Base-by-base conservation (phyloP, 2,113 vertebrate genomes). In the Monopterus albus region DNA sequence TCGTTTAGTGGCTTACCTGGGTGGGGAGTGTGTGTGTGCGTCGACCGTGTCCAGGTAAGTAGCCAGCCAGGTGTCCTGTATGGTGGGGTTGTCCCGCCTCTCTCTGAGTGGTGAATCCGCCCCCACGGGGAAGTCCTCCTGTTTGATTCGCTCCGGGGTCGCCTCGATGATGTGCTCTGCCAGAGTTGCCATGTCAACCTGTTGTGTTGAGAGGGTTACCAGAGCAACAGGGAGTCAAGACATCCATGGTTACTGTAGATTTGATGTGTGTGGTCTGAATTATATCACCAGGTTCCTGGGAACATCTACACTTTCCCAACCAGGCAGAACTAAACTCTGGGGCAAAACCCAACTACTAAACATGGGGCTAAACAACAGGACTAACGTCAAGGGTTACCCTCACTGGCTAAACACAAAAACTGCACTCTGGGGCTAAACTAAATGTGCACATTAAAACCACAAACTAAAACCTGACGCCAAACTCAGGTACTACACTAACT, bases 91-190 rank as follows among this genome's bases (percentile, higher is more conserved):
- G 51, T 94, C 94, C 15, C 91, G 75, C 46, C 94, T 92, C 79
- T 96, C 95, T 82, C 92, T 71, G 15, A 93, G 87, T 0, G 92
- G 90, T 0, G 92, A 87, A 80, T 95, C 95, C 2, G 86, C 85
- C 20, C 83, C 92, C 33, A 65, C 51, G 14, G 92, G 68, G 43
- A 95, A 96, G 58, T 94, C 94, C 50, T 97, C 95, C 76, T 89
- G 94, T 82, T 97, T 97, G 85, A 96, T 97, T 67, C 94, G 91
- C 28, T 96, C 96, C 0, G 96, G 96, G 0, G 96, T 96, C n/a
- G 95, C 96, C 79, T 97, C 95, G 0, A 97, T 94, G 85, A 97
- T 96, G 75, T 97, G 95, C 84, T 95, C 95, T 5, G 96, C 96
- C 68, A 97, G 90, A 0, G 94, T 93, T 17, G 95, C 92, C 94